Percentiles rank a stretch among this genome's conserved stretches.
Evolutionary conservation across 2,888 invertebrate genomes (phyloP).

Genomic region (Eubasilissa splendida): DNA sequence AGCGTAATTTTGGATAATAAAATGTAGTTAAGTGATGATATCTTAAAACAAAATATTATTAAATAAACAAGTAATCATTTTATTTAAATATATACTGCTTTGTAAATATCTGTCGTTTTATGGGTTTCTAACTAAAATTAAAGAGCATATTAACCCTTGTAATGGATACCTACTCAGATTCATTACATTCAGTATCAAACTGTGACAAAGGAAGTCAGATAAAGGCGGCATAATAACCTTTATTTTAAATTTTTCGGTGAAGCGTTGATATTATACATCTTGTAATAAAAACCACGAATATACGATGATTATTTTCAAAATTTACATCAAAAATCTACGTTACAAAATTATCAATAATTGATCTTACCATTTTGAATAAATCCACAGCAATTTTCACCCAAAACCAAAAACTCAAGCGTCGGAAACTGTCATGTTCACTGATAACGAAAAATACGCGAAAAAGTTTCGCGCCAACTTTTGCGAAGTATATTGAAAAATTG

Average conservation of each 20-base stretch:
- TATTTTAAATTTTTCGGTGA: not conserved
- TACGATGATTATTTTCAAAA: not conserved
- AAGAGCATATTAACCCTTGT: no score
- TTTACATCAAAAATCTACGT: not conserved
- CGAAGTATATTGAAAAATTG: conserved; percentile 25
- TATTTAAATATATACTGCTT: no score
- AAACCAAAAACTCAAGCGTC: conserved; percentile 12
- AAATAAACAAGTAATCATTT: no score
- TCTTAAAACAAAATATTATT: no score
- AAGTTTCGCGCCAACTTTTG: conserved; percentile 45
- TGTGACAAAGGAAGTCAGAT: no score
- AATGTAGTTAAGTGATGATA: no score
- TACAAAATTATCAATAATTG: not conserved
- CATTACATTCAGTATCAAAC: no score
- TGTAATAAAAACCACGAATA: not conserved
- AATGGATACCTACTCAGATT: no score
- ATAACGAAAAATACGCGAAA: conserved; percentile 45
- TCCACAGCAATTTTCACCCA: not conserved
- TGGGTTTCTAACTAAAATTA: no score
- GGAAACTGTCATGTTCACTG: conserved; percentile 28
- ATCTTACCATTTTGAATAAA: conserved; percentile 40
- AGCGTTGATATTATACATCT: not conserved
- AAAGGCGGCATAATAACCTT: no score
- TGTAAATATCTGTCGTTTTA: no score
- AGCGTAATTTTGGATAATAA: no score